Percentiles rank a stretch among this genome's conserved stretches.
Conservation (phyloP, 2,113 vertebrate genomes). For the Barnardius zonarius region DNA sequence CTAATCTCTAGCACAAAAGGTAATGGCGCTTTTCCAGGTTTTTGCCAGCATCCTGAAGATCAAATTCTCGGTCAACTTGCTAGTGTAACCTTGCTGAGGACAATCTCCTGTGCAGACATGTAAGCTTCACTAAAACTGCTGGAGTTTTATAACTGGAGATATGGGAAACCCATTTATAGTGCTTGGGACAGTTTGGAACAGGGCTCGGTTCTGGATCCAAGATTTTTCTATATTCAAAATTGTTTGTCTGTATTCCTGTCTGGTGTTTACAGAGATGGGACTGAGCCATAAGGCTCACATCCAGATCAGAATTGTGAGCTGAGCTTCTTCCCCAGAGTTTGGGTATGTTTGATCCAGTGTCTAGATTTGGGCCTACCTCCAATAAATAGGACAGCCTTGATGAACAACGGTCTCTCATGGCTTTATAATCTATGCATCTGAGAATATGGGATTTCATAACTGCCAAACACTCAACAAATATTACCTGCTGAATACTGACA, state of each 20-base stretch:
- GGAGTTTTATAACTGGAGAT: neutral
- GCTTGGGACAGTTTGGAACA: neutral
- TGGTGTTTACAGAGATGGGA: neutral
- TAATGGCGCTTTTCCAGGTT: conserved; percentile 5
- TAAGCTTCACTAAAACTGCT: neutral
- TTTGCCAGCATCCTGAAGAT: neutral
- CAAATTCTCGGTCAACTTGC: neutral
- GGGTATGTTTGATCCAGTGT: neutral
- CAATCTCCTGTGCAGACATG: neutral
- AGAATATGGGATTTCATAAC: neutral
- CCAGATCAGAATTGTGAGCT: neutral
- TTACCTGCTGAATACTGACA: neutral
- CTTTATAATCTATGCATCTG: neutral
- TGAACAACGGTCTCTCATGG: neutral
- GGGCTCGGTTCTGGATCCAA: neutral
- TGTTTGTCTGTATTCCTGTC: neutral
- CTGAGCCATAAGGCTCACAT: neutral
- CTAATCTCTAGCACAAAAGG: conserved; percentile 32
- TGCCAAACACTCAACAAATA: neutral
- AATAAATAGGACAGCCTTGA: neutral
- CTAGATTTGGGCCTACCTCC: neutral
- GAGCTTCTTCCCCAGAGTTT: neutral
- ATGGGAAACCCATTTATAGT: neutral
- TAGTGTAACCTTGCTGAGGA: neutral
- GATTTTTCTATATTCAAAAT: neutral